phyloP scores from a whole-genome alignment of 2,888 invertebrate genomes.

The Nomada goodeniana region DNA sequence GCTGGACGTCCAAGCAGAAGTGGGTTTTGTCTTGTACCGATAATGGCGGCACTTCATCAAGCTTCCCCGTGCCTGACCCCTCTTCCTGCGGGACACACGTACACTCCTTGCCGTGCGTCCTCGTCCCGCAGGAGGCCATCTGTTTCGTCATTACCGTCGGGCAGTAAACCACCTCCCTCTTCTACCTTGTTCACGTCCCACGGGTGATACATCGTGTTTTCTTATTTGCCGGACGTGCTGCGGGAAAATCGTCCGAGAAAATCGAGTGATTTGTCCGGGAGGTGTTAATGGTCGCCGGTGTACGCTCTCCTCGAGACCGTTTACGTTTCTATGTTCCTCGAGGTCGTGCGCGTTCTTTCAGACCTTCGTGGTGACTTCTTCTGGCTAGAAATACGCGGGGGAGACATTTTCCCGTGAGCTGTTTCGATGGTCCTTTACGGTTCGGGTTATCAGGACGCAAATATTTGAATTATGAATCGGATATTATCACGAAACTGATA shows the following conservation, averaged over 20 bases:
- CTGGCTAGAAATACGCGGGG: slow-evolving; percentile 15
- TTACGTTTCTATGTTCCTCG: slow-evolving; percentile 28
- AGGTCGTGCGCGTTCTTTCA: not conserved
- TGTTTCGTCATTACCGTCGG: slow-evolving; percentile 84
- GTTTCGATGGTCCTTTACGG: no score
- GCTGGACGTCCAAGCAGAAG: slow-evolving; percentile 76
- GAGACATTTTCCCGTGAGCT: not conserved
- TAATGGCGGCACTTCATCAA: slow-evolving; percentile 84
- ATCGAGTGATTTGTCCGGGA: slow-evolving; percentile 84
- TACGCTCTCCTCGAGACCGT: slow-evolving; percentile 31
- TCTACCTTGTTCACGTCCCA: slow-evolving; percentile 78
- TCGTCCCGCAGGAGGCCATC: slow-evolving; percentile 81
- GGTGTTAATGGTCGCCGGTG: slow-evolving; percentile 81
- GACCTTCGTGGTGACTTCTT: not conserved
- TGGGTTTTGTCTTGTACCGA: slow-evolving; percentile 83
- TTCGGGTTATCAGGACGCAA: no score
- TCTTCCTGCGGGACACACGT: slow-evolving; percentile 79
- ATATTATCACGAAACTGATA: no score
- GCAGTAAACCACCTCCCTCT: slow-evolving; percentile 81
- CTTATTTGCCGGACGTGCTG: slow-evolving; percentile 84
- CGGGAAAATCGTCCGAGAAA: slow-evolving; percentile 83
- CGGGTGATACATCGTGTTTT: slow-evolving; percentile 84
- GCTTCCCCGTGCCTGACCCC: slow-evolving; percentile 71
- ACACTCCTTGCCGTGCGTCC: slow-evolving; percentile 48
- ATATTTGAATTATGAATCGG: no score